These are phyloP conservation scores for Loxodonta africana DNA, from an alignment of 2,113 vertebrate genomes.

Conservation along the genomic window DNA sequence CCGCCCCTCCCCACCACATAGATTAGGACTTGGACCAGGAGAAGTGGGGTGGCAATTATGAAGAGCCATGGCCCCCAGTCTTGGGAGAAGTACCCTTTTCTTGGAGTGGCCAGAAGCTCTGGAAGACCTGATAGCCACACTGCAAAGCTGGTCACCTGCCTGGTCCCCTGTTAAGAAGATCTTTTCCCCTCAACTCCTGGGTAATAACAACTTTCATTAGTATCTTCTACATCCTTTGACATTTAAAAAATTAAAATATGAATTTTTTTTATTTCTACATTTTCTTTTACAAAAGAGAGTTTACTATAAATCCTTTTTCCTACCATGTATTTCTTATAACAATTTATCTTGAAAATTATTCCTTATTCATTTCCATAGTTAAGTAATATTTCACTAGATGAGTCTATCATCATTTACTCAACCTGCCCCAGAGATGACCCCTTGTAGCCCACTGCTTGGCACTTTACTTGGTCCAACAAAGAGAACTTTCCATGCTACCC, in stretches of 20 bases:
- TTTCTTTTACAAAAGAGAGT: not conserved
- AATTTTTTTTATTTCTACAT: not conserved
- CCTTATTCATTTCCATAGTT: not conserved
- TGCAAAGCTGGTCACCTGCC: not conserved
- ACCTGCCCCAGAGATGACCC: not conserved
- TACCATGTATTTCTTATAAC: not conserved
- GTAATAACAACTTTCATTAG: not conserved
- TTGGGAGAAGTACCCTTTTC: not conserved
- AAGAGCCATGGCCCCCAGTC: not conserved
- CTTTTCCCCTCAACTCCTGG: not conserved
- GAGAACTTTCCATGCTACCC: not conserved
- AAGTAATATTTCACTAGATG: not conserved
- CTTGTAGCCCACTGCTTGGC: not conserved
- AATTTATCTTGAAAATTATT: constrained; percentile 30
- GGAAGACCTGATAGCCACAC: not conserved
- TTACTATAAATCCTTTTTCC: not conserved
- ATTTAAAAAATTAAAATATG: not conserved
- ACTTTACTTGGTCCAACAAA: not conserved
- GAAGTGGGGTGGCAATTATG: not conserved
- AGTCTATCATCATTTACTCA: not conserved
- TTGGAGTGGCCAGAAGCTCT: not conserved
- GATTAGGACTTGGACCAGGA: not conserved
- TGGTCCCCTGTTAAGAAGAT: not conserved
- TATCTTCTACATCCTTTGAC: not conserved
- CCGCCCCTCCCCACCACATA: too few relatives aligned